These are phyloP conservation scores for Cordilura impudica DNA, from an alignment of 2,888 invertebrate genomes.

Conservation along the genomic window DNA sequence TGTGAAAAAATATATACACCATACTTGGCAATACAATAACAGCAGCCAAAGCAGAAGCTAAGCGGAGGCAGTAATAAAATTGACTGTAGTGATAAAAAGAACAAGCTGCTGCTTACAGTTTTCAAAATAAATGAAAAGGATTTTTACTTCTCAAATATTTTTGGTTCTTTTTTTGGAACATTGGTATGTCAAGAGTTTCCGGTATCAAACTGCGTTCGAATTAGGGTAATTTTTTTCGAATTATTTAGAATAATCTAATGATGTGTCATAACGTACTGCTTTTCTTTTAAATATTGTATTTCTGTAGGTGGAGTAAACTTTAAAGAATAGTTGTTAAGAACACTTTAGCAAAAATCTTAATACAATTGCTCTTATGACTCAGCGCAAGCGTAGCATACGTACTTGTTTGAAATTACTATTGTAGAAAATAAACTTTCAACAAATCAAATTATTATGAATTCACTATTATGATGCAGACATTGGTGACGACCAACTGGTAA, in stretches of 20 bases:
- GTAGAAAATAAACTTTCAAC: background rate
- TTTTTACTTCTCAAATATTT: slow-evolving; percentile 46
- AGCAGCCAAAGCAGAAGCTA: slow-evolving; percentile 62
- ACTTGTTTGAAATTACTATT: background rate
- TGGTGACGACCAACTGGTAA: background rate
- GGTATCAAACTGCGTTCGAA: slow-evolving; percentile 52
- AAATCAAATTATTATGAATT: background rate
- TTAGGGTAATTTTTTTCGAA: slow-evolving; percentile 30
- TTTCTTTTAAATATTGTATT: background rate
- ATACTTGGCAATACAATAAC: slow-evolving; percentile 33
- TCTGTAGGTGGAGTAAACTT: background rate
- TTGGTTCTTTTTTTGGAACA: slow-evolving; percentile 20
- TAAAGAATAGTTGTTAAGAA: background rate
- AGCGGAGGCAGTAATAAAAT: slow-evolving; percentile 62
- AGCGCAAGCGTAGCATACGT: background rate
- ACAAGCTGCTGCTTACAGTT: slow-evolving; percentile 41
- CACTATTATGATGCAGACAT: background rate
- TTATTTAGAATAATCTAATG: slow-evolving; percentile 24
- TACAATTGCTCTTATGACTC: background rate
- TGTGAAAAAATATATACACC: slow-evolving; percentile 5
- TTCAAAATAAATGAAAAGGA: slow-evolving; percentile 34
- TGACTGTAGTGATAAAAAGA: slow-evolving; percentile 56
- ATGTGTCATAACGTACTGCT: slow-evolving; percentile 55
- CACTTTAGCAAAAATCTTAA: background rate
- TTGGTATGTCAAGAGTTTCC: slow-evolving; percentile 62